These are phyloP conservation scores for Bos javanicus DNA, from an alignment of 2,113 vertebrate genomes.

Conservation along the genomic window DNA sequence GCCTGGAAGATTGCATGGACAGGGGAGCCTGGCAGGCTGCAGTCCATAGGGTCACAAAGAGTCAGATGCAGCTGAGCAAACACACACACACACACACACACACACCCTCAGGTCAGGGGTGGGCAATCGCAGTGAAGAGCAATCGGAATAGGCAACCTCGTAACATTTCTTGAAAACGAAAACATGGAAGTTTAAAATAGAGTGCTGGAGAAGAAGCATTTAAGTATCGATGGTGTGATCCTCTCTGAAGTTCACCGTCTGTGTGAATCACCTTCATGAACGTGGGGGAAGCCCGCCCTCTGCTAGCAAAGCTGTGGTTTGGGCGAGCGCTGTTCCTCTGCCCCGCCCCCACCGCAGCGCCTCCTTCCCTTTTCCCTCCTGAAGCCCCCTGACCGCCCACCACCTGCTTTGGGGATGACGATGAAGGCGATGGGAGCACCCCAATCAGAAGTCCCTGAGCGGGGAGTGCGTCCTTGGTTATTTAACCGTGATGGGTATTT, in stretches of 20 bases:
- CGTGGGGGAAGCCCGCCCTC: neutral
- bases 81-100: no score
- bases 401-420: conserved; percentile 15
- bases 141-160: neutral
- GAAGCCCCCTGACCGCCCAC: neutral
- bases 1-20: neutral
- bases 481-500: conserved; percentile 76
- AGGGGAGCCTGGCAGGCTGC: neutral
- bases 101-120: neutral
- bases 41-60: neutral
- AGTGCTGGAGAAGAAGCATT: neutral
- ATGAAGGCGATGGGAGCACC: conserved; percentile 56
- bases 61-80: neutral
- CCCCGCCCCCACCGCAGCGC: neutral
- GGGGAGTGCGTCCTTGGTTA: conserved; percentile 70
- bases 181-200: neutral
- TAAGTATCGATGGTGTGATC: neutral
- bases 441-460: conserved; percentile 60
- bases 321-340: neutral
- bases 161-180: neutral
- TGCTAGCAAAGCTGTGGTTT: neutral
- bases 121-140: neutral
- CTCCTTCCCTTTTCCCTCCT: neutral
- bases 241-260: neutral
- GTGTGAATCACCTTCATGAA: neutral